Base-by-base conservation (phyloP, 2,113 vertebrate genomes). In the Stomatorhinus ivindoensis region DNA sequence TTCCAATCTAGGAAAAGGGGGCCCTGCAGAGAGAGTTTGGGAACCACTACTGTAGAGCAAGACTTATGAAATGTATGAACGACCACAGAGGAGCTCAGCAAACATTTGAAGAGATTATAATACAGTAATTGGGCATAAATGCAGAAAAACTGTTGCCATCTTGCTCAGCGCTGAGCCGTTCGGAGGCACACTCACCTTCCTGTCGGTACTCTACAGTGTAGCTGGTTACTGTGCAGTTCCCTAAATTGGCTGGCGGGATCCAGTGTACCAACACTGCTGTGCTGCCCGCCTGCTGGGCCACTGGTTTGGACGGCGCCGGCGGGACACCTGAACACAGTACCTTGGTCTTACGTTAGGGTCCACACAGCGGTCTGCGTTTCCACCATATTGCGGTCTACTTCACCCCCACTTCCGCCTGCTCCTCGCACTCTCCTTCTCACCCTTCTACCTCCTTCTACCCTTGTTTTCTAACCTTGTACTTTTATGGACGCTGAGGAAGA, bases 171-270 rank as follows among this genome's bases (percentile, higher is more conserved):
- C 19, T n/a, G 53, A 61, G 21, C 19, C 13, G 69, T 4, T n/a
- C 2, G 19, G 24, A 3, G 3, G 86, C 58, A 42, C 24, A 27
- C 46, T 21, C 90, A 99, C 98, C 98, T 96, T 99, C 98, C 93
- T 99, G 97, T 76, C 97, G 95, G 94, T 97, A 99, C 93, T 99
- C 98, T 92, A 99, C 97, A 0, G 96, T 96, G 94, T 99, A 99
- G 90, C 97, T 97, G 69, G 97, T 98, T 92, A 98, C 97, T 7
- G 97, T 95, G 91, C 97, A 97, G 93, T 98, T 98, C 7, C 97
- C 96, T 0, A 98, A 97, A 73, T 97, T 98, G 91, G 96, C 95
- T 0, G 97, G 98, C 2, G 98, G 97, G 0, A 97, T 94, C 98
- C 98, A 99, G 92, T 98, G 98, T 0, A 99, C 95, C 89, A 99